These are phyloP conservation scores for Archilochus colubris DNA, from an alignment of 2,113 vertebrate genomes.

Conservation along the genomic window DNA sequence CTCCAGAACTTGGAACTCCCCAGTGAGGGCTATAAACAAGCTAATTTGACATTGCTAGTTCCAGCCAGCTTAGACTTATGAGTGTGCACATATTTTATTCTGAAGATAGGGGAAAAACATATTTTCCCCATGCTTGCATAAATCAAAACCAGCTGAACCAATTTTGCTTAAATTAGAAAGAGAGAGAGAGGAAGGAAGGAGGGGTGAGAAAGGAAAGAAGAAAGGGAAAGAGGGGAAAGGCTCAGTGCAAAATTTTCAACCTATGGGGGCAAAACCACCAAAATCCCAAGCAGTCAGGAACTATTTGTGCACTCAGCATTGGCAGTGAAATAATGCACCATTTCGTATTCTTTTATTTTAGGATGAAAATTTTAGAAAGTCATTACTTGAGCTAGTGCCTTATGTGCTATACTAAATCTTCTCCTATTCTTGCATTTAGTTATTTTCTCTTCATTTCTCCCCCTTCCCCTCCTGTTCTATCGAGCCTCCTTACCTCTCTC, in stretches of 20 bases:
- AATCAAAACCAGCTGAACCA: slow-evolving; percentile 65
- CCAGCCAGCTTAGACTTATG: slow-evolving; percentile 64
- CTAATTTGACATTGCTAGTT: slow-evolving; percentile 66
- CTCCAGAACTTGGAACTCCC: slow-evolving; percentile 57
- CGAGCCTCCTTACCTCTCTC: background rate
- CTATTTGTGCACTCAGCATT: background rate
- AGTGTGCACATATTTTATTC: slow-evolving; percentile 66
- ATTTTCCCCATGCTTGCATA: slow-evolving; percentile 69
- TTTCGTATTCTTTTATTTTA: background rate
- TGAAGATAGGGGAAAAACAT: slow-evolving; percentile 63
- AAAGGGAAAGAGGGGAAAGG: background rate
- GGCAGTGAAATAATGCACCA: background rate
- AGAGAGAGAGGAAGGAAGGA: background rate
- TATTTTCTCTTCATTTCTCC: background rate
- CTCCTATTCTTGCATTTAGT: background rate
- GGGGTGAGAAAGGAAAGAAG: background rate
- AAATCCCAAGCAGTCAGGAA: background rate
- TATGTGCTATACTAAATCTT: background rate
- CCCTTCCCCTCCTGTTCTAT: background rate
- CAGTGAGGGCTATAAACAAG: slow-evolving; percentile 68
- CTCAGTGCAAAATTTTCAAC: background rate
- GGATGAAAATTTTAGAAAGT: background rate
- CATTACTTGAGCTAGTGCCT: background rate
- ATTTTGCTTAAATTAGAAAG: slow-evolving; percentile 45
- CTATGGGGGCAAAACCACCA: accelerated